These are phyloP conservation scores for Lota lota DNA, from an alignment of 2,113 vertebrate species.

Conservation along the genomic window DNA sequence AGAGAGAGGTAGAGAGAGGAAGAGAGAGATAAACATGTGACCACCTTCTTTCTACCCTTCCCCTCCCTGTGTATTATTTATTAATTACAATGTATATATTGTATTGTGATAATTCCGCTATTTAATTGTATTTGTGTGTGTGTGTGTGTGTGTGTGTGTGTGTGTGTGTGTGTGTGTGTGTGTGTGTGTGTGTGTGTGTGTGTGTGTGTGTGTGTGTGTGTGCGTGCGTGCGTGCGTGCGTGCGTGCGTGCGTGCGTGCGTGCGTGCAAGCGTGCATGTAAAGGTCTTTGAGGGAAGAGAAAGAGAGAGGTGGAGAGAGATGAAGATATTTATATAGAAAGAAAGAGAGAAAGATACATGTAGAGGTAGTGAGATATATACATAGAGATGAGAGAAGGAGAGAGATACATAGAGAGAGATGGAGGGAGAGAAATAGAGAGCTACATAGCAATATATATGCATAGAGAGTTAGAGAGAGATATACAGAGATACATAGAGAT, in stretches of 20 bases:
- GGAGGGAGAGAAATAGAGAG: slow-evolving; percentile 55
- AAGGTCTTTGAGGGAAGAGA: slow-evolving; percentile 1
- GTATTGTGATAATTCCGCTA: no score
- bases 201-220: slow-evolving; percentile 23
- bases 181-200: slow-evolving; percentile 35
- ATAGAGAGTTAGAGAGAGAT: slow-evolving; percentile 5
- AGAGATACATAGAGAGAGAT: slow-evolving; percentile 13
- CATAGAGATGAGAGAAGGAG: neutral
- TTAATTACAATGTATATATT: no score
- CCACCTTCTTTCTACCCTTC: no score
- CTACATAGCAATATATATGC: no score
- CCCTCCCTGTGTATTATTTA: no score
- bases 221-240: slow-evolving; percentile 38
- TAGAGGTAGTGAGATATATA: slow-evolving; percentile 9
- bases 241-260: slow-evolving; percentile 5
- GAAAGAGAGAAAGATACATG: slow-evolving; percentile 9
- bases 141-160: slow-evolving; percentile 25
- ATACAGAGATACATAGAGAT: no score
- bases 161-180: slow-evolving; percentile 10
- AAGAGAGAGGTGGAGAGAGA: neutral
- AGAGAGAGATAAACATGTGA: no score
- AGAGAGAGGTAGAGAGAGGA: no score
- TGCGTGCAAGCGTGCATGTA: slow-evolving; percentile 11
- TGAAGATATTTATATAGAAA: no score
- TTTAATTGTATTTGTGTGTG: neutral